Conservation (phyloP, 92 coral and sea anemone genomes). For the Parazoanthus darwini region DNA sequence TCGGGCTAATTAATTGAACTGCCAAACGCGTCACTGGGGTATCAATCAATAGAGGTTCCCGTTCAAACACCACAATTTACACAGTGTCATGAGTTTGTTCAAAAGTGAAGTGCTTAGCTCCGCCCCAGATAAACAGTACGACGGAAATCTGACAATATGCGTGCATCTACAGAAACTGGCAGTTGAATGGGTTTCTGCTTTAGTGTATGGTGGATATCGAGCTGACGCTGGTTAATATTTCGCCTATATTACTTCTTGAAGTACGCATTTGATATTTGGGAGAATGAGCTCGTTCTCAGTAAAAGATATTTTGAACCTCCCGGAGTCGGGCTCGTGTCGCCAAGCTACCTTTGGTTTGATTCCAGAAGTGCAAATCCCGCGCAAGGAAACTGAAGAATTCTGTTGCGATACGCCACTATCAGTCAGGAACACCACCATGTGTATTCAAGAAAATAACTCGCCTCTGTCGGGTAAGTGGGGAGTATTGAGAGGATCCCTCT, state of each 20-base stretch:
- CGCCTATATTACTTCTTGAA: slow-evolving; percentile 29
- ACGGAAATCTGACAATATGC: slow-evolving; percentile 56
- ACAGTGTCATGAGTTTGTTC: slow-evolving; percentile 96
- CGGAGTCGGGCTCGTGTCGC: slow-evolving; percentile 59
- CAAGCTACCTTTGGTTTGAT: background rate
- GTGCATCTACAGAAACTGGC: slow-evolving; percentile 54
- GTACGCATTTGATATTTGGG: slow-evolving; percentile 2
- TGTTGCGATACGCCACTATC: slow-evolving; percentile 34
- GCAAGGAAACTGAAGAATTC: slow-evolving; percentile 43
- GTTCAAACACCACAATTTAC: slow-evolving; percentile 68
- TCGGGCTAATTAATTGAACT: slow-evolving; percentile 95
- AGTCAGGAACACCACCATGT: slow-evolving; percentile 34
- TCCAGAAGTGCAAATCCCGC: slow-evolving; percentile 35
- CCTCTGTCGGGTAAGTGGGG: slow-evolving; percentile 35
- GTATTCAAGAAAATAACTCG: slow-evolving; percentile 41
- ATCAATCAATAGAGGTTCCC: slow-evolving; percentile 95
- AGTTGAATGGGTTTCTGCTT: slow-evolving; percentile 49
- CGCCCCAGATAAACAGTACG: slow-evolving; percentile 80
- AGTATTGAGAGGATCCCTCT: background rate
- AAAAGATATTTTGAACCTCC: slow-evolving; percentile 88
- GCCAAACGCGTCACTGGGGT: slow-evolving; percentile 90
- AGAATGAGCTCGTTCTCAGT: slow-evolving; percentile 95
- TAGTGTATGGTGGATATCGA: slow-evolving; percentile 28
- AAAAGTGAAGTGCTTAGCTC: slow-evolving; percentile 87
- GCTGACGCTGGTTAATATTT: slow-evolving; percentile 22